These are phyloP conservation scores for Drosophila sproati DNA, from an alignment of 1,140 invertebrate species.

Conservation along the genomic window DNA sequence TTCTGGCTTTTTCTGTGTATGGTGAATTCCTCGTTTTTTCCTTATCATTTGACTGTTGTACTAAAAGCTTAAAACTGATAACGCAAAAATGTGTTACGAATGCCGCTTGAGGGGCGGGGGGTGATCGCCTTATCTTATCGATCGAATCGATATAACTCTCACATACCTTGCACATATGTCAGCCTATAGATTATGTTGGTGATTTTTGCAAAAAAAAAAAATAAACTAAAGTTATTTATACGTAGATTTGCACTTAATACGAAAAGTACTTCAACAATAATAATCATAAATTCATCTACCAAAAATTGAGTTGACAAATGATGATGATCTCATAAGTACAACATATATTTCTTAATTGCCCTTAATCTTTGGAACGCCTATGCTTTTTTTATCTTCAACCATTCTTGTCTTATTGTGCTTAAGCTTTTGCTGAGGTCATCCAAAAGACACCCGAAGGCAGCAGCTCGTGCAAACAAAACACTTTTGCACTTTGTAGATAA, in stretches of 20 bases:
- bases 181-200: constrained; percentile 30
- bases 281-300: constrained; percentile 11
- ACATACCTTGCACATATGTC: constrained; percentile 48
- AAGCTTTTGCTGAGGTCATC: constrained; percentile 63
- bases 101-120: not conserved
- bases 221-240: constrained; percentile 18
- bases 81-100: constrained; percentile 11
- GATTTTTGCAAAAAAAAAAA: constrained; percentile 24
- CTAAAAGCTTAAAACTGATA: constrained; percentile 50
- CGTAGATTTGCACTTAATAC: constrained; percentile 15
- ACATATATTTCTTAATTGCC: constrained; percentile 28
- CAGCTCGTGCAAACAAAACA: constrained; percentile 57
- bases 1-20: constrained; percentile 45
- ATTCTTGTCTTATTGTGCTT: constrained; percentile 7
- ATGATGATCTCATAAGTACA: constrained; percentile 44
- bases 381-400: constrained; percentile 7
- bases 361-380: constrained; percentile 39
- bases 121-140: constrained; percentile 46
- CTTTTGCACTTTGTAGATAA: constrained; percentile 21
- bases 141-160: not conserved
- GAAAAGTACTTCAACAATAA: not conserved
- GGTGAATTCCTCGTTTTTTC: constrained; percentile 75
- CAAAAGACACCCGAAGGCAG: constrained; percentile 53
- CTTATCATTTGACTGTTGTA: constrained; percentile 42
- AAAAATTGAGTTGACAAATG: not conserved